Evolutionary conservation across 2,797 vertebrate genomes (phyloP), one percentile per base, ranked within the genome.

Genomic region (Rachycentron canadum): DNA sequence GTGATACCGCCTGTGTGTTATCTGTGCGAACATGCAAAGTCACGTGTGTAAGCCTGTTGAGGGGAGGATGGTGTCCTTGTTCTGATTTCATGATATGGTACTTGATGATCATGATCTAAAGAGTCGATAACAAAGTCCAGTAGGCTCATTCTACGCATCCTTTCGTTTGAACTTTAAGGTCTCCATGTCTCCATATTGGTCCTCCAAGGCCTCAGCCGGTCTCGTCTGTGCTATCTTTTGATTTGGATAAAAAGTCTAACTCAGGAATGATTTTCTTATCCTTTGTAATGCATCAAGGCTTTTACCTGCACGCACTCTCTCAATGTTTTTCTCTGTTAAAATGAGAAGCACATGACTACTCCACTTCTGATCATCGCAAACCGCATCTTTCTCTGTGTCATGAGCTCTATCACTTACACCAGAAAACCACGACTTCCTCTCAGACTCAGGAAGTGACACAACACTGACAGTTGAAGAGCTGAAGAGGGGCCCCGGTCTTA

Each of bases 361-460:
- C 25, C 6, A 13, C 43, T 16, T 63, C 16, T 64, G 23, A 81
- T 47, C 7, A n/a, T 41, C 7, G 23, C 8, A 32, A 61, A 63
- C 56, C 73, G 14, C 69, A 26, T 41, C 32, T 63, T 57, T 62
- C 41, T 76, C 5, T 60, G 17, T 21, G 32, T 66, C 2, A 9
- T 28, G 8, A 60, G 69, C 56, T 43, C 12, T 30, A 36, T 87
- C 70, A 58, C 61, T 84, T 16, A n/a, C 25, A 73, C 58, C 78
- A 83, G 52, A 84, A 84, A 90, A 76, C 80, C 81, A 71, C 83
- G 43, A 76, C 80, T 90, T 93, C 93, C 91, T 87, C 67, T 79
- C 30, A 66, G 57, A 69, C 43, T 30, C 82, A 88, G 91, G 88
- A 92, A 90, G 49, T 91, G 83, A 88, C 60, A 84, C 77, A 83